Conservation (phyloP, 2,888 invertebrate species). For the Anorthoa munda region DNA sequence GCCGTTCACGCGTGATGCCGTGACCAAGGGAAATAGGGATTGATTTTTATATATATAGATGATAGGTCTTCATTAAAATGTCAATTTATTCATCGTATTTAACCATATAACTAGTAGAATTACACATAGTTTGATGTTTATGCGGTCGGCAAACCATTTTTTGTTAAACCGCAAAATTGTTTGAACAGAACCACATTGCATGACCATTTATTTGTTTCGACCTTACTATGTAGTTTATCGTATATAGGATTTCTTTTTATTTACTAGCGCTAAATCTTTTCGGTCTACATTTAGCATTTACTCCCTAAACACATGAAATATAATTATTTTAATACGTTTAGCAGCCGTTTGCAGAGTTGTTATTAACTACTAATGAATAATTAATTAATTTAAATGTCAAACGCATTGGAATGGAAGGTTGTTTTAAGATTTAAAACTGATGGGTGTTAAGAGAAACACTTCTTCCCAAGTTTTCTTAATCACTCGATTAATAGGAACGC, state of each 20-base stretch:
- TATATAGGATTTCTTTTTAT: neutral
- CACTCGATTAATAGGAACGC: too few species aligned
- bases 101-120: neutral
- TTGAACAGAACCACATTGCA: neutral
- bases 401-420: too few species aligned
- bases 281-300: constrained; percentile 4
- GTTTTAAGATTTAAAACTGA: too few species aligned
- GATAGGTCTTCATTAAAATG: neutral
- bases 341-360: neutral
- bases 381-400: too few species aligned
- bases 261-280: neutral
- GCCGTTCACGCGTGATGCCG: too few species aligned
- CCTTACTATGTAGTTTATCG: neutral
- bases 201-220: neutral
- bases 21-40: too few species aligned
- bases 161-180: constrained; percentile 10
- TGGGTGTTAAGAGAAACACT: too few species aligned
- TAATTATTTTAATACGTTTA: neutral
- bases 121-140: constrained; percentile 6
- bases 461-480: too few species aligned
- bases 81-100: neutral
- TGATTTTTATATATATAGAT: too few species aligned
- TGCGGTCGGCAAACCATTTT: constrained; percentile 34
- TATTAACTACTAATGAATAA: too few species aligned
- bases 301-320: neutral